Base-by-base conservation (phyloP, 2,113 vertebrate species). In the Lycocorax pyrrhopterus region DNA sequence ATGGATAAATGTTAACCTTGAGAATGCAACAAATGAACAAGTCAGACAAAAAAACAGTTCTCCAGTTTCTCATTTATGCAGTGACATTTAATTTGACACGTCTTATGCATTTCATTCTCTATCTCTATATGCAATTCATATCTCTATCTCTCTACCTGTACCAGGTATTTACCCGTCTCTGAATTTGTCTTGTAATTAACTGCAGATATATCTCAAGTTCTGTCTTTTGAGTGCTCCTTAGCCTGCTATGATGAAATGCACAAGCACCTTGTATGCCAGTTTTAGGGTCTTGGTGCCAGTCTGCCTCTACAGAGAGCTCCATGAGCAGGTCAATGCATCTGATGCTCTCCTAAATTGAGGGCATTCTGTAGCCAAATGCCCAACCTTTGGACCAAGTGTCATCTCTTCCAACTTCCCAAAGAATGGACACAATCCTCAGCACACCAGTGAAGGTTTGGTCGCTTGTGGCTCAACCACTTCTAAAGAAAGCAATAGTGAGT, bases 281-380 rank as follows among this genome's bases (percentile, higher is more conserved):
- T 77, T 76, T 32, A n/a, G 63, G 21, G n/a, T 76, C 12, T 25
- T 76, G 37, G 25, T 76, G 64, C 72, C n/a, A 44, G 33, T 0
- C 0, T 4, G 3, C 6, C 37, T 79, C 25, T 63, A 13, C 1
- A 1, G 47, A 47, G 35, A 46, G 0, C 26, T 86, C 63, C 3
- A 1, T 32, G 33, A 52, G 27, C 62, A 66, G n/a, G 16, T 73
- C 41, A 44, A 44, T 73, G n/a, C 3, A 0, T 58, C 26, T 59
- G 22, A 37, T 43, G 11, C 43, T 30, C 18, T 39, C 27, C 27
- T 46, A 52, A 78, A 43, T 9, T 1, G 3, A 52, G 26, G 17
- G 12, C 3, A 35, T 59, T 74, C 46, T 74, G 16, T 67, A 80
- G 33, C 51, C 52, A 62, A 77, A 69, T 30, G 43, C 7, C n/a